phyloP scores from a whole-genome alignment of 1,140 invertebrate species.

The Telenomus remus region DNA sequence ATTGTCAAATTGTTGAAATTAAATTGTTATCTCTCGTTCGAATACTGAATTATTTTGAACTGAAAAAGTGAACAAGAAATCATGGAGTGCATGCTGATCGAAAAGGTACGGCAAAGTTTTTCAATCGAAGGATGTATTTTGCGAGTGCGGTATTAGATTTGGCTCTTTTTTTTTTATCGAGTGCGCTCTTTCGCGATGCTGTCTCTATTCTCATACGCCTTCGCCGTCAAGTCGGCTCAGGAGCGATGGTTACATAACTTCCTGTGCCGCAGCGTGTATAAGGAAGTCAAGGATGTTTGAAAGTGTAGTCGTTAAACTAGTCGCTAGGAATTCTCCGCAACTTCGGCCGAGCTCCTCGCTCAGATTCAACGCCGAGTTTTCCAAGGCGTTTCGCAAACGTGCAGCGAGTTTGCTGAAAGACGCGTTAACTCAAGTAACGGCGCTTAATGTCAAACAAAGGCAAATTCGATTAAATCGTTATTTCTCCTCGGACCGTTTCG shows the following conservation, averaged over 20 bases:
- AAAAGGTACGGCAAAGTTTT: conserved; percentile 36
- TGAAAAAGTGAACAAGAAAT: too few relatives aligned
- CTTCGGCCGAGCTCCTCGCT: conserved; percentile 52
- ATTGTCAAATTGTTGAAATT: too few relatives aligned
- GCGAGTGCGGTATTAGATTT: conserved; percentile 36
- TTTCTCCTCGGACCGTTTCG: too few relatives aligned
- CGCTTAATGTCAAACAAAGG: background rate
- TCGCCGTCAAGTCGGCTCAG: conserved; percentile 34
- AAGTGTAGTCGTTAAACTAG: conserved; percentile 62
- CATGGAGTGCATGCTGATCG: too few relatives aligned
- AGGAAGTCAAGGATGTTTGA: conserved; percentile 69
- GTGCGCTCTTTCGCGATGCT: conserved; percentile 22
- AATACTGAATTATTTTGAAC: too few relatives aligned
- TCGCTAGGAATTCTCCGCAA: conserved; percentile 61
- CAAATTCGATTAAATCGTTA: background rate
- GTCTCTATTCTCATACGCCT: conserved; percentile 43
- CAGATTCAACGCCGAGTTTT: conserved; percentile 52
- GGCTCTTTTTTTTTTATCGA: conserved; percentile 25
- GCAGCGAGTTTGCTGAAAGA: conserved; percentile 35
- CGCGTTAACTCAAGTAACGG: too few relatives aligned
- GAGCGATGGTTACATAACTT: conserved; percentile 62
- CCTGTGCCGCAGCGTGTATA: conserved; percentile 56
- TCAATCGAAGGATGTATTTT: conserved; percentile 44
- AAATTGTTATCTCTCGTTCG: too few relatives aligned
- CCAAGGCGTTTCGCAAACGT: conserved; percentile 50